These are phyloP conservation scores for Automeris io DNA, from an alignment of 2,888 invertebrate genomes.

Conservation along the genomic window DNA sequence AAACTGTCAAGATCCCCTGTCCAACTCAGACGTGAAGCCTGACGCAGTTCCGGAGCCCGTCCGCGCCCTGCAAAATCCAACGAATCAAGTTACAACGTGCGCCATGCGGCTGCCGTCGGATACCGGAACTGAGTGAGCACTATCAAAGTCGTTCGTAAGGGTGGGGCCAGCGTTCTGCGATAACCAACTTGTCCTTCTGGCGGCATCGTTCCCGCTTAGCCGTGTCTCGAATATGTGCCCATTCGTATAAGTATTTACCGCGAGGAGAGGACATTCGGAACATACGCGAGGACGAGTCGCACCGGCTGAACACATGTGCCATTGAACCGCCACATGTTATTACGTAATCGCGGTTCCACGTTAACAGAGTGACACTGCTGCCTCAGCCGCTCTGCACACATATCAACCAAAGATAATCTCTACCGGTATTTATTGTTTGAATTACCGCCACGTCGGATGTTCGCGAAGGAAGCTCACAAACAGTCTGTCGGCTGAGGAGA, in stretches of 20 bases:
- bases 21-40: conserved; percentile 74
- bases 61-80: conserved; percentile 41
- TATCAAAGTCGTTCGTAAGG: conserved; percentile 57
- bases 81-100: conserved; percentile 24
- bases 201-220: conserved; percentile 54
- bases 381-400: conserved; percentile 10
- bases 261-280: conserved; percentile 38
- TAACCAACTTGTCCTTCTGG: conserved; percentile 68
- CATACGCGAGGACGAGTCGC: conserved; percentile 14
- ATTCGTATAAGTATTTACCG: conserved; percentile 31
- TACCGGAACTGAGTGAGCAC: conserved; percentile 45
- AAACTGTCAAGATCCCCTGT: conserved; percentile 77
- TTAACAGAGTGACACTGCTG: conserved; percentile 37
- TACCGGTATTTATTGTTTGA: not conserved
- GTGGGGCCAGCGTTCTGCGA: conserved; percentile 71
- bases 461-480: not conserved
- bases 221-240: conserved; percentile 40
- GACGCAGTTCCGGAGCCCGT: not conserved
- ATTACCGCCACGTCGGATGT: conserved; percentile 9
- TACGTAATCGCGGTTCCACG: conserved; percentile 51
- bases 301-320: conserved; percentile 53
- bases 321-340: conserved; percentile 57
- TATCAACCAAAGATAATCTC: not conserved
- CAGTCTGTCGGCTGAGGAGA: not conserved
- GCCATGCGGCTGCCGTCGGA: conserved; percentile 46